phyloP scores from a whole-genome alignment of 2,797 vertebrate species.

The Urosaurus nigricauda region DNA sequence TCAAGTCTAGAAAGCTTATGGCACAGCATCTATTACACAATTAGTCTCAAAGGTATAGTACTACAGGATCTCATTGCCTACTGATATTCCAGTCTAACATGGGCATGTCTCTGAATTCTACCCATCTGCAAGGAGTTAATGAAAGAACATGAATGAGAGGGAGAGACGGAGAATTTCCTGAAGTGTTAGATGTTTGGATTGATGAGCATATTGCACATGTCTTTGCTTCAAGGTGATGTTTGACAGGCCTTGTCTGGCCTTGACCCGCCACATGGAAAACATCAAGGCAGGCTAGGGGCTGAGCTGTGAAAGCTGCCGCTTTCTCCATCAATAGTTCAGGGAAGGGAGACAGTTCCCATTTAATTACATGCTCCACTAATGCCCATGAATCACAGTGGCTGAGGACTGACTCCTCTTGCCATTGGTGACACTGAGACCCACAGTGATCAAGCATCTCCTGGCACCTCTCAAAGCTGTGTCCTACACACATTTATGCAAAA shows the following conservation, averaged over 20 bases:
- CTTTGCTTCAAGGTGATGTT: conserved; percentile 26
- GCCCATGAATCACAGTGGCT: background rate
- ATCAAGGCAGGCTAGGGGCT: conserved; percentile 8
- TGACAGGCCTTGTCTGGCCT: conserved; percentile 16
- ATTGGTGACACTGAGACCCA: background rate
- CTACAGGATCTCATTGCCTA: too few species aligned
- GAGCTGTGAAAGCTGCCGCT: background rate
- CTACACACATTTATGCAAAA: background rate
- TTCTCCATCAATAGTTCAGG: background rate
- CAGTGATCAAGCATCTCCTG: fast-evolving
- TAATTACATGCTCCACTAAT: background rate
- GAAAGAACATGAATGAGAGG: background rate
- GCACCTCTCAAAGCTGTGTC: background rate
- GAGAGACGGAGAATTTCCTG: background rate
- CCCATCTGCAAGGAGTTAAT: background rate
- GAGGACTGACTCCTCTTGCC: background rate
- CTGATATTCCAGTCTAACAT: too few species aligned
- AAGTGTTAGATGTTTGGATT: conserved; percentile 19
- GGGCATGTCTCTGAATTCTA: too few species aligned
- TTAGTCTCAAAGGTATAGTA: too few species aligned
- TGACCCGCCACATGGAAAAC: conserved; percentile 35
- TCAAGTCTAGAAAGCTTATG: too few species aligned
- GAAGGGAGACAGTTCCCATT: conserved; percentile 21
- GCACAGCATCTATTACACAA: too few species aligned
- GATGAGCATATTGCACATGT: background rate